phyloP scores from a whole-genome alignment of 92 coral and sea anemone species.

The Heteractis magnifica region DNA sequence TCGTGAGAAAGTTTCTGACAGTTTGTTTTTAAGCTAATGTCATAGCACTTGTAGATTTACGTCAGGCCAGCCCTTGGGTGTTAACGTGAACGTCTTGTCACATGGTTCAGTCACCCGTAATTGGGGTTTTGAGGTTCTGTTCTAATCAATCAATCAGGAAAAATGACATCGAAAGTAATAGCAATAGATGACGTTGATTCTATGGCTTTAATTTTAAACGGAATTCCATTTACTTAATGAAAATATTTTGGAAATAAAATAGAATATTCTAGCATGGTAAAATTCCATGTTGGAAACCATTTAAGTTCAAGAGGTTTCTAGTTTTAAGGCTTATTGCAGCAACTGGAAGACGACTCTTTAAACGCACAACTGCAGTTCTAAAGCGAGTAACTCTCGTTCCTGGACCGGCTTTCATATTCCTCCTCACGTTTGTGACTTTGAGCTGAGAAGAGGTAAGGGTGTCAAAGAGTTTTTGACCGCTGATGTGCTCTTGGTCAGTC shows the following conservation, averaged over 20 bases:
- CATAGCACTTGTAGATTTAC: background rate
- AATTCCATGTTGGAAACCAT: no score
- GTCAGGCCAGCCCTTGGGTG: background rate
- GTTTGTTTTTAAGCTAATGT: background rate
- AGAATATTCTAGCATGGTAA: no score
- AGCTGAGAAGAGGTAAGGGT: background rate
- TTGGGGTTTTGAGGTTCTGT: background rate
- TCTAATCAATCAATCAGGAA: background rate
- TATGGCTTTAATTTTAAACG: no score
- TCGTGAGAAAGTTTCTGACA: background rate
- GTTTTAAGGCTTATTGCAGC: background rate
- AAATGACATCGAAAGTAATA: background rate
- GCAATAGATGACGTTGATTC: background rate
- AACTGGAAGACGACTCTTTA: no score
- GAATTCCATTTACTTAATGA: no score
- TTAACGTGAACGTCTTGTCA: background rate
- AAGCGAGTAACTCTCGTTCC: background rate
- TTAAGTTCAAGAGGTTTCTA: background rate
- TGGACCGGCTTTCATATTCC: background rate
- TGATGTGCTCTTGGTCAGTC: conserved; percentile 17
- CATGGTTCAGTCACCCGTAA: background rate
- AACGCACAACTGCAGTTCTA: background rate
- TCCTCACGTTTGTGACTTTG: background rate
- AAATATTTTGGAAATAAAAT: no score
- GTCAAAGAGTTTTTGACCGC: background rate